Evolutionary conservation across 2,888 invertebrate species (phyloP).

Genomic region (Himalopsyche japonica): DNA sequence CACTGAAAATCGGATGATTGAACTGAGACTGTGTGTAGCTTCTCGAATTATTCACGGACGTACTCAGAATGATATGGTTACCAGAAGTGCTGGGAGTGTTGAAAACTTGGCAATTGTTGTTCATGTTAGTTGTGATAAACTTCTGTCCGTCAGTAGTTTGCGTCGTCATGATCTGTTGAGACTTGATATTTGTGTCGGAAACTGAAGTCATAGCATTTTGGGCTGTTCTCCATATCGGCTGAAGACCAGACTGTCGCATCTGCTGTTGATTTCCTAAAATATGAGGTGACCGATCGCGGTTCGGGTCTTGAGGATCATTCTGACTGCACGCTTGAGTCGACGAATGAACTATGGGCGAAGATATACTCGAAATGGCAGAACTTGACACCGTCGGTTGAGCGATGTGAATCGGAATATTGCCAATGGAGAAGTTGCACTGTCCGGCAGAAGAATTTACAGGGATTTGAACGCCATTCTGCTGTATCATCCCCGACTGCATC

Average conservation of each 20-base stretch:
- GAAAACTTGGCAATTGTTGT: conserved; percentile 6
- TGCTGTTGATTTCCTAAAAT: conserved; percentile 15
- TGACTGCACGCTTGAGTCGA: conserved; percentile 6
- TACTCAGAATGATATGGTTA: conserved; percentile 28
- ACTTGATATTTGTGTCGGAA: conserved; percentile 19
- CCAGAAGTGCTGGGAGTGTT: conserved; percentile 37
- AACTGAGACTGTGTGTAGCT: conserved; percentile 24
- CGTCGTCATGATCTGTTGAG: conserved; percentile 25
- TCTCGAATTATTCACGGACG: conserved; percentile 32
- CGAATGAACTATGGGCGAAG: conserved; percentile 14
- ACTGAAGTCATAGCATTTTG: conserved; percentile 18
- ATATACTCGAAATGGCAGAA: conserved; percentile 50
- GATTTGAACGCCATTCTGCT: conserved; percentile 52
- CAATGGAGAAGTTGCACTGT: conserved; percentile 51
- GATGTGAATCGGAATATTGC: conserved; percentile 51
- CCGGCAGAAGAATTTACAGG: conserved; percentile 45
- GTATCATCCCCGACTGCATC: conserved; percentile 56
- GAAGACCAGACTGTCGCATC: conserved; percentile 17
- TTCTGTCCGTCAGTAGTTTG: conserved; percentile 33
- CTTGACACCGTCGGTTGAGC: conserved; percentile 59
- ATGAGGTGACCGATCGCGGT: background rate
- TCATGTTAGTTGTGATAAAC: conserved; percentile 39
- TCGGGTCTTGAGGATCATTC: conserved; percentile 13
- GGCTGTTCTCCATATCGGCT: conserved; percentile 30
- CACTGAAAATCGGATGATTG: conserved; percentile 27